phyloP scores from a whole-genome alignment of 2,888 invertebrate genomes.

The Tinea pellionella region DNA sequence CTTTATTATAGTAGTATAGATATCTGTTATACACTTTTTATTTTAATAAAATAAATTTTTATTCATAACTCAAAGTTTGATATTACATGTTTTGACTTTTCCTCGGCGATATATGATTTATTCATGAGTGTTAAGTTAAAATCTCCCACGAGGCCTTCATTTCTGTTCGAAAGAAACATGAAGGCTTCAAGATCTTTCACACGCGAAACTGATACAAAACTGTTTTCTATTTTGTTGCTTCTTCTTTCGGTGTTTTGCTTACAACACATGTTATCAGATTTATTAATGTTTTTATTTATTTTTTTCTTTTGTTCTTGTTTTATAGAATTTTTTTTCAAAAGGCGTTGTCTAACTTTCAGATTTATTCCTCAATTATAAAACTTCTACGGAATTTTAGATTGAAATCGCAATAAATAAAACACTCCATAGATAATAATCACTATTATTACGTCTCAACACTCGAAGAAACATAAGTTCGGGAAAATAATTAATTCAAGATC shows the following conservation, averaged over 20 bases:
- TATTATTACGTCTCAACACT: no score
- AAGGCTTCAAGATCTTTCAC: not conserved
- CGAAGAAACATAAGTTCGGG: no score
- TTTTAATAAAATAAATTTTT: not conserved
- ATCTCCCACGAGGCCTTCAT: not conserved
- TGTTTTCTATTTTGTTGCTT: not conserved
- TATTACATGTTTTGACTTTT: slow-evolving; percentile 6
- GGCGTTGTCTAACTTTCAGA: no score
- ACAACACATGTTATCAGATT: not conserved
- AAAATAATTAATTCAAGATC: no score
- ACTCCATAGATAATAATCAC: no score
- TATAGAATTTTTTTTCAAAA: no score
- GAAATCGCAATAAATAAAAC: no score
- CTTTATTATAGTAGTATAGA: no score
- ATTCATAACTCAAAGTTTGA: not conserved
- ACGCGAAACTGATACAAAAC: not conserved
- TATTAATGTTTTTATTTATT: not conserved
- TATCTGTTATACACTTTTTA: no score
- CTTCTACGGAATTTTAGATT: no score
- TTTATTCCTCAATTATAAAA: no score
- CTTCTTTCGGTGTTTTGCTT: not conserved
- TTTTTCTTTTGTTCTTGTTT: not conserved
- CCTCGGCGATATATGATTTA: slow-evolving; percentile 3
- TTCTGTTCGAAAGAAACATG: not conserved
- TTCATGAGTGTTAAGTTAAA: slow-evolving; percentile 5